Evolutionary conservation across 2,113 vertebrate genomes (phyloP), one percentile per base, ranked within the genome.

Genomic region (Chloebia gouldiae): DNA sequence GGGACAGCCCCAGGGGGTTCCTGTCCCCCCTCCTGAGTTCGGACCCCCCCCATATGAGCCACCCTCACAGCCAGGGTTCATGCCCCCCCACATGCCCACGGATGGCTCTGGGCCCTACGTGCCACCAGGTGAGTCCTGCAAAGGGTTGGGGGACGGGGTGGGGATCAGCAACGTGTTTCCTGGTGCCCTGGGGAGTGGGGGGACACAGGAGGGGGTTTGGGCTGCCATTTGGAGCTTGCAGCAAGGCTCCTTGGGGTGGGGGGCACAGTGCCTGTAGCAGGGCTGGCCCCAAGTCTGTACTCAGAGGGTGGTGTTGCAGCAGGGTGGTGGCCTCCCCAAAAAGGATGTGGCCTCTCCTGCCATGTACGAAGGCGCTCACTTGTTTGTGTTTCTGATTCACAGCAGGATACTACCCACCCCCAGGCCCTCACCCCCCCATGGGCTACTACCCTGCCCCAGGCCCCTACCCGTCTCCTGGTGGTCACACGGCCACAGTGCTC

Each of bases 11-110:
- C 98, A 98, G 30, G 98, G 98, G 81, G 98, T 98, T 71, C 98
- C 98, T 2, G 33, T 99, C 40, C 98, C 98, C 50, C 99, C 99
- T 68, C 98, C 98, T 50, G 99, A 99, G 44, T 98, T 99, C 1
- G 99, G 99, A 2, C 99, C 99, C 18, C 99, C 99, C 23, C 99
- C 99, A 0, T 99, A 99, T 6, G 99, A 99, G 86, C 98, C 98
- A 0, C 97, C 98, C 4, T 97, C 97, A 0, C 98, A 99, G 69
- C 98, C 98, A 0, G 98, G 99, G 47, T 99, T 99, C 3, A 88
- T 99, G 17, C 98, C 99, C 11, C 98, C 98, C 8, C 98, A 99
- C 54, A 97, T 99, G 92, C 98, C 98, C 47, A 96, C 98, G 23
- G 99, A 99, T 28, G 95, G 98, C 45, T 90, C 97, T 2, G 97